Evolutionary conservation across 2,888 invertebrate species (phyloP).

Genomic region (Drosophila barbarae): DNA sequence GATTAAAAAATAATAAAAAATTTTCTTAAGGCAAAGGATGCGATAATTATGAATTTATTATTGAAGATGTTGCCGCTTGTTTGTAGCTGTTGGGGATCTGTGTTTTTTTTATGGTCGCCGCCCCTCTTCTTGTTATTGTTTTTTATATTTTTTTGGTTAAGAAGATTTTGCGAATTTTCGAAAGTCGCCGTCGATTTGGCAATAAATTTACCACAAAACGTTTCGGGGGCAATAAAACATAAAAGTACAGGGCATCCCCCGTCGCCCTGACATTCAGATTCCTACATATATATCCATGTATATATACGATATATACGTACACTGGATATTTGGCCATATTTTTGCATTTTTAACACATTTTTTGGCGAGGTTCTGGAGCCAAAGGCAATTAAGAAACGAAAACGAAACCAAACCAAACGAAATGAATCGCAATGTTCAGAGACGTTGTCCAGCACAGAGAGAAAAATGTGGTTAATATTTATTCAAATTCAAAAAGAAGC

Average conservation of each 20-base stretch:
- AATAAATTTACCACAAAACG: conserved; percentile 71
- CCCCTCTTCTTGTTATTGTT: background rate
- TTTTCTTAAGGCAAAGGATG: conserved; percentile 67
- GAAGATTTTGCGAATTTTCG: conserved; percentile 66
- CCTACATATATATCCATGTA: background rate
- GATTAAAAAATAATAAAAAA: conserved; percentile 72
- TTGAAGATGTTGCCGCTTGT: conserved; percentile 45
- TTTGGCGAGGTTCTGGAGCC: conserved; percentile 34
- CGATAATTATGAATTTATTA: conserved; percentile 70
- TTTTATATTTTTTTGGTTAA: conserved; percentile 7
- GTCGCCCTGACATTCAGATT: conserved; percentile 3
- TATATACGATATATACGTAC: conserved; percentile 6
- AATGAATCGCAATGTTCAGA: conserved; percentile 6
- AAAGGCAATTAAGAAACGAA: conserved; percentile 41
- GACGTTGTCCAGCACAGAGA: conserved; percentile 16
- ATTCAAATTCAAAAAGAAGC: background rate
- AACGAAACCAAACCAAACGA: conserved; percentile 29
- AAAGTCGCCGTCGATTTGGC: conserved; percentile 69
- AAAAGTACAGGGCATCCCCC: conserved; percentile 49
- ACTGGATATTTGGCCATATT: conserved; percentile 46
- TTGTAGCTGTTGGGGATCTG: conserved; percentile 28
- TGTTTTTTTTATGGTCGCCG: conserved; percentile 43
- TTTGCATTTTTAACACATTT: conserved; percentile 48
- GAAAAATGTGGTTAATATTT: background rate
- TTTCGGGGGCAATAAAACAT: conserved; percentile 68